Evolutionary conservation across 2,797 vertebrate species (phyloP).

Genomic region (Pagetopsis macropterus): DNA sequence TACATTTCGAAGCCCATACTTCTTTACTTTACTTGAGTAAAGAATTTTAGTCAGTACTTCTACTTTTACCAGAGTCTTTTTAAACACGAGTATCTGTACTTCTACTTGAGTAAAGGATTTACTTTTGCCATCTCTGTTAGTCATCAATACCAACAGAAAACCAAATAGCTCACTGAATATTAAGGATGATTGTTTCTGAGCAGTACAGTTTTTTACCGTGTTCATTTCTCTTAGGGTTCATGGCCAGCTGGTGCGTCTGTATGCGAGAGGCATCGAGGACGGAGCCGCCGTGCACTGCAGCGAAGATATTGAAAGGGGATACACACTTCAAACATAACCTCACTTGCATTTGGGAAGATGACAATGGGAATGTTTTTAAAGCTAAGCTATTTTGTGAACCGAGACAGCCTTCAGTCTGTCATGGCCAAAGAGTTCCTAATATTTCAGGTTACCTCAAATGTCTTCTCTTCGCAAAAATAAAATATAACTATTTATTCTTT

Average conservation of each 20-base stretch:
- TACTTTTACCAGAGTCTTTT: too few relatives aligned
- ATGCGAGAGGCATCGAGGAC: slow-evolving; percentile 84
- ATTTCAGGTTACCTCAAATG: slow-evolving; percentile 47
- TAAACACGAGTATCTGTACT: too few relatives aligned
- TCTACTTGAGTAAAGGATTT: too few relatives aligned
- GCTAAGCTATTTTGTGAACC: slow-evolving; percentile 2
- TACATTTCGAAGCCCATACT: too few relatives aligned
- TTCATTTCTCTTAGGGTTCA: slow-evolving; percentile 73
- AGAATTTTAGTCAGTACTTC: too few relatives aligned
- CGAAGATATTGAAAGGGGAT: slow-evolving; percentile 49
- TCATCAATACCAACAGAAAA: neutral
- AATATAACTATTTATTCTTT: slow-evolving; percentile 54
- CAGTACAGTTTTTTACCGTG: slow-evolving; percentile 6
- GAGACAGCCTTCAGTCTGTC: neutral
- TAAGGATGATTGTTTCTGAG: neutral
- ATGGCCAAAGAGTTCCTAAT: slow-evolving; percentile 42
- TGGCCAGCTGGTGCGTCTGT: slow-evolving; percentile 83
- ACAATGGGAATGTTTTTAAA: neutral
- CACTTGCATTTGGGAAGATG: neutral
- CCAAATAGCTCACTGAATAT: neutral
- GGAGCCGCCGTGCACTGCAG: slow-evolving; percentile 31
- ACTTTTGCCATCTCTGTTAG: too few relatives aligned
- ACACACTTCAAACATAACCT: slow-evolving; percentile 31
- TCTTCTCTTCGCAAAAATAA: slow-evolving; percentile 28
- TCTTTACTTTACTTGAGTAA: too few relatives aligned